Base-by-base conservation (phyloP, 2,113 vertebrate genomes). In the Gallinago jamesoni region DNA sequence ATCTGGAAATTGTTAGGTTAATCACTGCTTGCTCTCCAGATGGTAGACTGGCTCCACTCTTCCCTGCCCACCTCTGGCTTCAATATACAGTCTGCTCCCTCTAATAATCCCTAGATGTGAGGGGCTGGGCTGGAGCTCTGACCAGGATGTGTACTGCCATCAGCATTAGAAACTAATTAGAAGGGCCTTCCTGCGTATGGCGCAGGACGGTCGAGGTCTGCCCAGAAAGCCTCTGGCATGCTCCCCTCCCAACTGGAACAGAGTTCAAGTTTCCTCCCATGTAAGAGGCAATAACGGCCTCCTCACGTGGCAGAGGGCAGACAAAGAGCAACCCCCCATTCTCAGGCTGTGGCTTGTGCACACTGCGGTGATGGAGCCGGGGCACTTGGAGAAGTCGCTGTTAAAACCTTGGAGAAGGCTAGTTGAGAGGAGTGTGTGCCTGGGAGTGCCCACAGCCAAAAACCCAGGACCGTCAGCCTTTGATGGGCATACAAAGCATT, bases 51-150 rank as follows among this genome's bases (percentile, higher is more conserved):
- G 89, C 91, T 96, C 89, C 81, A 39, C 39, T 89, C 93, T 89
- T 87, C 84, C 81, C 91, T 95, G 74, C 91, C 95, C 90, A 96
- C 91, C 96, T 89, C 95, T 84, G 90, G 90, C 89, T 96, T 87
- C 94, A 90, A 84, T 84, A 76, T 72, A 19, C 23, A 87, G 28
- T 14, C 66, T 87, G 62, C 74, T 84, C 2, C 2, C 1, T 55
- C 91, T 37, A 62, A 47, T 35, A 85, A 89, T 37, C 62, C 77
- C 77, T 27, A 7, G 16, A 63, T 63, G 50, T 45, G 62, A 78
- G 77, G 66, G 52, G 27, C 43, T 68, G 73, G 79, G 33, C 33
- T 1, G 1, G 64, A 86, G 86, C 60, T 82, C 92, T 21, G 52
- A 56, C 69, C 41, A 67, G 87, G 63, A 89, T 43, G 35, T 20